Percentiles rank a stretch among this genome's conserved stretches.
phyloP scores from a whole-genome alignment of 2,888 invertebrate genomes.

The Nomada ruficornis region DNA sequence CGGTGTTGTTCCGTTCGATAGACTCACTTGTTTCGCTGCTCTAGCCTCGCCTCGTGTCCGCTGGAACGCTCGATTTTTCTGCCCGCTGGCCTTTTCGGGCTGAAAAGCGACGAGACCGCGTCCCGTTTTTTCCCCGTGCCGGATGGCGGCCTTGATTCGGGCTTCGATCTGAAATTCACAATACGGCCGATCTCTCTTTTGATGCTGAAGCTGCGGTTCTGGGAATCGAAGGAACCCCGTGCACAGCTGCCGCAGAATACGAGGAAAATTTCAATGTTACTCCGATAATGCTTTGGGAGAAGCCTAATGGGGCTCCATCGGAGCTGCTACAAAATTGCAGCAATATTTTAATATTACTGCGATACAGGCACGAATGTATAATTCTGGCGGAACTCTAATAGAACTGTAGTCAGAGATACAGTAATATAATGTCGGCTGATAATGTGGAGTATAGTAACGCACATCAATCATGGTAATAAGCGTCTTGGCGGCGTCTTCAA shows the following conservation, averaged over 20 bases:
- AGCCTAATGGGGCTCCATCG: no score
- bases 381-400: neutral
- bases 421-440: neutral
- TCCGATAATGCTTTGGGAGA: no score
- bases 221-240: no score
- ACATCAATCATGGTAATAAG: neutral
- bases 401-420: no score
- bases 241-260: no score
- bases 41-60: conserved; percentile 39
- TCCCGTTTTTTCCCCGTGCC: conserved; percentile 66
- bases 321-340: no score
- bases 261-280: no score
- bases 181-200: conserved; percentile 20
- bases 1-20: no score
- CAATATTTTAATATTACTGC: no score
- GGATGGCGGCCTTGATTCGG: conserved; percentile 56
- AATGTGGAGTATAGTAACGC: neutral
- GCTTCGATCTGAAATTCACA: conserved; percentile 70
- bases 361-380: no score
- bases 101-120: conserved; percentile 71
- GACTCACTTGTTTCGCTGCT: conserved; percentile 64
- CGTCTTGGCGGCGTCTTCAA: neutral
- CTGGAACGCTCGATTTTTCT: conserved; percentile 63
- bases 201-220: no score
- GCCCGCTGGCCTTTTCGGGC: conserved; percentile 67